Evolutionary conservation across 2,888 invertebrate genomes (phyloP).

Genomic region (Nemotelus nigrinus): DNA sequence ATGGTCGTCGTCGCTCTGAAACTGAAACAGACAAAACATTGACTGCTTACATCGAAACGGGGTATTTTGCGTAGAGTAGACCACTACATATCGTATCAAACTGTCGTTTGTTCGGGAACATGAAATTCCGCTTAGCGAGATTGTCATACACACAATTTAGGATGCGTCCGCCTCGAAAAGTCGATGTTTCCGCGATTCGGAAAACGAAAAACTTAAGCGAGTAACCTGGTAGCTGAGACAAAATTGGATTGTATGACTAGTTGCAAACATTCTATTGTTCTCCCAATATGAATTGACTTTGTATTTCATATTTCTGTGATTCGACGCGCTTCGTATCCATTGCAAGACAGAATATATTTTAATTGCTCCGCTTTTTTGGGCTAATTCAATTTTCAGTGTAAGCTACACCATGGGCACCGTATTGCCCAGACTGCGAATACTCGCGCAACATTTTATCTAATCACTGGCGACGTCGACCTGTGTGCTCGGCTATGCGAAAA

Average conservation of each 20-base stretch:
- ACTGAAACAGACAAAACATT: neutral
- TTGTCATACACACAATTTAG: neutral
- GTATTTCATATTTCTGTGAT: too few species aligned
- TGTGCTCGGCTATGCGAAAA: neutral
- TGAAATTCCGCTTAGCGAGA: neutral
- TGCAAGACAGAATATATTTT: too few species aligned
- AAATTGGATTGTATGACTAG: too few species aligned
- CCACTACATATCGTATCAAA: neutral
- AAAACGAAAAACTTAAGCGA: slow-evolving; percentile 39
- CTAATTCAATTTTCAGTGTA: too few species aligned
- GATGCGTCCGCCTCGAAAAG: too few species aligned
- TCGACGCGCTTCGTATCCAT: too few species aligned
- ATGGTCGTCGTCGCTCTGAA: neutral
- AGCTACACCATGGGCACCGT: too few species aligned
- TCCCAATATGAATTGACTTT: too few species aligned
- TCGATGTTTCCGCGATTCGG: neutral
- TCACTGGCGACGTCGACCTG: neutral
- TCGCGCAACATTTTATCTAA: too few species aligned
- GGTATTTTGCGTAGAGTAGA: neutral
- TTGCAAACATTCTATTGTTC: too few species aligned
- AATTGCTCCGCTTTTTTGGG: too few species aligned
- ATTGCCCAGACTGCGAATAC: too few species aligned
- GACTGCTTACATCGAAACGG: neutral
- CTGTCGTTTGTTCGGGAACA: neutral
- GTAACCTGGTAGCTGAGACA: neutral